Percentiles rank a stretch among this genome's conserved stretches.
phyloP scores from a whole-genome alignment of 2,888 invertebrate genomes.

The Athetis lepigone region DNA sequence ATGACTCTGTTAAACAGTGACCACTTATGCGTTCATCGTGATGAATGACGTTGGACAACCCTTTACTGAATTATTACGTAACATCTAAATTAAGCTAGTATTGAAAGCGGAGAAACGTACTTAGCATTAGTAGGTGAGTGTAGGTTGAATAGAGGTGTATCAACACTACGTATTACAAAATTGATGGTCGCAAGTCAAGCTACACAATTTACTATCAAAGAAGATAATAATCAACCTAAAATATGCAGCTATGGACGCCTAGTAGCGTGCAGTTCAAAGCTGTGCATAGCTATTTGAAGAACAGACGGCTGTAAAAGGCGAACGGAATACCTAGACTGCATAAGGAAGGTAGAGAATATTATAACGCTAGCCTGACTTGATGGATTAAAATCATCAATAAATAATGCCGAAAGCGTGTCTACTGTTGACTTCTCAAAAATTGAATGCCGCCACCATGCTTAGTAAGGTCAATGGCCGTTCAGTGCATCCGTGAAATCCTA shows the following conservation, averaged over 20 bases:
- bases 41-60: constrained; percentile 50
- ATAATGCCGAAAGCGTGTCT: not conserved
- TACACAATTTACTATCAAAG: not conserved
- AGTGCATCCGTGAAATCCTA: constrained; percentile 12
- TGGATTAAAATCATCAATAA: not conserved
- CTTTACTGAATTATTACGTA: constrained; percentile 45
- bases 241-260: not conserved
- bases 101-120: constrained; percentile 6
- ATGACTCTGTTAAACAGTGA: constrained; percentile 66
- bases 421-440: not conserved
- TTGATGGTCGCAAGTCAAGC: not conserved
- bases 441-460: constrained; percentile 1
- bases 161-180: constrained; percentile 17
- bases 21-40: constrained; percentile 56
- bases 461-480: constrained; percentile 18
- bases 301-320: not conserved
- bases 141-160: constrained; percentile 7
- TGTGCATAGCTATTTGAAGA: no score
- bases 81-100: constrained; percentile 13
- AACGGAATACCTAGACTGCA: not conserved
- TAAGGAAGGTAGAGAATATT: not conserved
- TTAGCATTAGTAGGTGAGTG: constrained; percentile 4
- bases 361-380: not conserved
- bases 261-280: no score
- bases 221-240: not conserved